Base-by-base conservation (phyloP, 1,140 invertebrate species). In the Arion vulgaris region DNA sequence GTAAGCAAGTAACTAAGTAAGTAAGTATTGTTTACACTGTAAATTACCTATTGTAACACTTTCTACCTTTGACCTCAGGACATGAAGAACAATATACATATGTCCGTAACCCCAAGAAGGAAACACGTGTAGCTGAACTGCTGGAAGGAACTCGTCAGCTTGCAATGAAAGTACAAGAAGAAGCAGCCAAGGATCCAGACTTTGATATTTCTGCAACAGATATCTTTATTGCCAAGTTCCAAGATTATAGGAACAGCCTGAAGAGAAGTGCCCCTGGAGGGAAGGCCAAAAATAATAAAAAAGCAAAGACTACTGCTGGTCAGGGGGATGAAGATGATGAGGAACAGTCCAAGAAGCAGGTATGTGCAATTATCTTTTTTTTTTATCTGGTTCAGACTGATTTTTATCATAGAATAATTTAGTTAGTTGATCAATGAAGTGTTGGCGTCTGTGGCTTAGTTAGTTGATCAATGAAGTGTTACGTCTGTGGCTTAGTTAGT, bases 151-250 rank as follows among this genome's bases (percentile, higher is more conserved):
- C 83, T 62, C 26, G 83, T 39, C 34, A 77, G 80, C 28, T 85
- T 36, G 51, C 80, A 28, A 19, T 81, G 62, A 69, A 80, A 53
- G 38, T 81, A 28, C 68, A 79, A 75, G 69, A 78, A 57, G 81
- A 81, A 72, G 75, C 81, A 66, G 66, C 76, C 81, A 36, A 82
- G 28, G 80, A 81, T 39, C 80, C 80, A 38, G 71, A 81, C 28
- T 81, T 85, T 51, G 71, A 75, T 72, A 82, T 85, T 45, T 41
- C 32, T 15, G 26, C 49, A 1, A 66, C 81, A n/a, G 81, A 80
- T 32, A 45, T 32, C 36, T 85, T 84, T 34, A 66, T 84, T 28
- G 23, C 83, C n/a, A 68, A 73, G 45, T 72, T 76, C 45, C 78
- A 84, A 9, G 78, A 84, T 9, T 0, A 15, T 32, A 69, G 66